A percentile compares a stretch with the other conserved stretches of the same genome.
Evolutionary conservation across 2,888 invertebrate genomes (phyloP).

Genomic region (Caradrina clavipalpis): DNA sequence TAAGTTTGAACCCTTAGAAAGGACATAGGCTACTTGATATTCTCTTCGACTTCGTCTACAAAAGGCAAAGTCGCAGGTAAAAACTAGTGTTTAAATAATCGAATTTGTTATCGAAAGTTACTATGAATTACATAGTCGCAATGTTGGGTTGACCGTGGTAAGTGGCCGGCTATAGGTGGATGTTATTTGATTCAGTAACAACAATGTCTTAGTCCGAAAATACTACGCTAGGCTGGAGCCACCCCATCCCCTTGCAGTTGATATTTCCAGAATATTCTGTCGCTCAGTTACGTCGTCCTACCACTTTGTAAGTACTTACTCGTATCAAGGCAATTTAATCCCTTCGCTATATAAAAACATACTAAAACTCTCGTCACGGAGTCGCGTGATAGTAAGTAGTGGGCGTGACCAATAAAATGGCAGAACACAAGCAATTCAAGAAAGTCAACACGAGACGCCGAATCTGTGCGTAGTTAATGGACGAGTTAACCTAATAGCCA

Average conservation of each 20-base stretch:
- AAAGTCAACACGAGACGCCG: conserved; percentile 81
- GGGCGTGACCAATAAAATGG: conserved; percentile 66
- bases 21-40: too few species aligned
- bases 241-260: conserved; percentile 18
- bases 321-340: conserved; percentile 36
- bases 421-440: conserved; percentile 73
- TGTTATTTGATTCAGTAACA: not conserved
- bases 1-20: too few species aligned
- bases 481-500: conserved; percentile 89
- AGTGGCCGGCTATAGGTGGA: too few species aligned
- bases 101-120: not conserved
- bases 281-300: conserved; percentile 21
- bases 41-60: too few species aligned
- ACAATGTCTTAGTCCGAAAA: conserved; percentile 1
- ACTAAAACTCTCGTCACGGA: conserved; percentile 56
- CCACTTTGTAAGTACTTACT: conserved; percentile 13
- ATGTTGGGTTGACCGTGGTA: not conserved
- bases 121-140: too few species aligned
- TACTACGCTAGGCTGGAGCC: not conserved
- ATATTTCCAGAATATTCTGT: conserved; percentile 29
- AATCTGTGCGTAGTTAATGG: conserved; percentile 86
- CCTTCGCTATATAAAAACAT: conserved; percentile 47
- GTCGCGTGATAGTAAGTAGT: conserved; percentile 63
- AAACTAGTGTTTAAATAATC: too few species aligned
- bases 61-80: too few species aligned